Evolutionary conservation across 37 sponge, comb jelly and placozoan species (phyloP).

Genomic region (Ianthella basta): DNA sequence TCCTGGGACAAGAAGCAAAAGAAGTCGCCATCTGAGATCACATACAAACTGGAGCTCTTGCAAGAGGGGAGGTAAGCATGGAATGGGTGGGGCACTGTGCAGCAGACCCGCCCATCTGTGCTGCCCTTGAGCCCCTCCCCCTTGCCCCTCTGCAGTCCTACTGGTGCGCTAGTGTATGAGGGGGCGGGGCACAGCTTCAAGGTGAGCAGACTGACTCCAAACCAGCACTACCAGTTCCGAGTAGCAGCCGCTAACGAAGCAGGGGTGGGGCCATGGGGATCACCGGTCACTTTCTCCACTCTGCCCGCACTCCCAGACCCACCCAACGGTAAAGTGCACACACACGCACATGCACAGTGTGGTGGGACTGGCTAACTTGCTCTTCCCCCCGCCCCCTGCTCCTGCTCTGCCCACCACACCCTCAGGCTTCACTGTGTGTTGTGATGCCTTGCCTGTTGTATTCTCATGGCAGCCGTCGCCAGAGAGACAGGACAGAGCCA

Average conservation of each 20-base stretch:
- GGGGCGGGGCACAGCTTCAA: conserved; percentile 48
- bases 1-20: conserved; percentile 60
- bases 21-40: not conserved
- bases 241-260: conserved; percentile 58
- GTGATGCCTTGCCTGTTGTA: no score
- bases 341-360: no score
- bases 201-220: conserved; percentile 43
- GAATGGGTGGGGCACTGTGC: not conserved
- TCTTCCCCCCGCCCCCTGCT: no score
- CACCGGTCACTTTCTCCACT: conserved; percentile 44
- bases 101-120: not conserved
- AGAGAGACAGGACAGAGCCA: not conserved
- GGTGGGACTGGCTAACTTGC: no score
- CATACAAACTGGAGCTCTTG: conserved; percentile 51
- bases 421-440: no score
- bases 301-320: conserved; percentile 49
- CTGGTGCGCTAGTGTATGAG: conserved; percentile 19
- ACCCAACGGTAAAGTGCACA: conserved; percentile 48
- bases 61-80: conserved; percentile 25
- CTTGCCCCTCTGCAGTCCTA: not conserved
- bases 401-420: no score
- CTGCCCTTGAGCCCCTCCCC: not conserved
- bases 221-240: conserved; percentile 50
- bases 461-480: no score
- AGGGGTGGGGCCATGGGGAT: conserved; percentile 72